A percentile compares a stretch with the other conserved stretches of the same genome.
phyloP scores from a whole-genome alignment of 2,113 vertebrate species.

The Ailurus styani region DNA sequence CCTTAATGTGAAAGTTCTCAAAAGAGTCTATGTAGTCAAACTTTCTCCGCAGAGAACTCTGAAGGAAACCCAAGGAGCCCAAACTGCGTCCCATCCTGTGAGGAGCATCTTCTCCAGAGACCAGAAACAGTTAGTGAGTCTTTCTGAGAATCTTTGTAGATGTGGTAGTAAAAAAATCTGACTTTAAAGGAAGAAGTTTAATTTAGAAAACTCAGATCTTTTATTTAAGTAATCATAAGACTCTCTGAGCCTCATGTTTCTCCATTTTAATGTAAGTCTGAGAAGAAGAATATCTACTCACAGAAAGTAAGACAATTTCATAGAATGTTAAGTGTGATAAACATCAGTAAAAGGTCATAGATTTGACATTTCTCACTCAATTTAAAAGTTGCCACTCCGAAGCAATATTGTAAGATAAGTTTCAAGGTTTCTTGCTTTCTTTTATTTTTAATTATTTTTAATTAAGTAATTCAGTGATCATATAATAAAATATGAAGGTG shows the following conservation, averaged over 20 bases:
- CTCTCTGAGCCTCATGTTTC: not conserved
- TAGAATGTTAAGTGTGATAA: not conserved
- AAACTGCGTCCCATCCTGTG: rapidly evolving
- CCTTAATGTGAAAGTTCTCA: not conserved
- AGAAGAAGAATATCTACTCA: not conserved
- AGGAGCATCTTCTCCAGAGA: rapidly evolving
- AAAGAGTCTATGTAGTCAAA: not conserved
- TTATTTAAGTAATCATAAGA: not conserved
- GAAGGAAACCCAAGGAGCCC: too few species aligned
- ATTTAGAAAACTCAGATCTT: not conserved
- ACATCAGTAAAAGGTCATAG: not conserved
- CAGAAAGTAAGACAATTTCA: not conserved
- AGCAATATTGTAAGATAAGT: not conserved
- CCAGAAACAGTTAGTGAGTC: not conserved
- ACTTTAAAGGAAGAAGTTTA: not conserved
- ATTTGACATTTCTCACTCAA: not conserved
- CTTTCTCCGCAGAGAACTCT: not conserved
- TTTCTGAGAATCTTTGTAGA: not conserved
- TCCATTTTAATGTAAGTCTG: not conserved
- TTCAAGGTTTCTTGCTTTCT: not conserved
- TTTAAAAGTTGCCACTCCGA: not conserved
- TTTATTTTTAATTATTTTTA: not conserved
- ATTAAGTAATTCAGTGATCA: not conserved
- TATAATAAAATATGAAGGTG: not conserved
- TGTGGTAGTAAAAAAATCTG: not conserved